Evolutionary conservation across 2,113 vertebrate species (phyloP), one percentile per base, ranked within the genome.

Genomic region (Electrona antarctica): DNA sequence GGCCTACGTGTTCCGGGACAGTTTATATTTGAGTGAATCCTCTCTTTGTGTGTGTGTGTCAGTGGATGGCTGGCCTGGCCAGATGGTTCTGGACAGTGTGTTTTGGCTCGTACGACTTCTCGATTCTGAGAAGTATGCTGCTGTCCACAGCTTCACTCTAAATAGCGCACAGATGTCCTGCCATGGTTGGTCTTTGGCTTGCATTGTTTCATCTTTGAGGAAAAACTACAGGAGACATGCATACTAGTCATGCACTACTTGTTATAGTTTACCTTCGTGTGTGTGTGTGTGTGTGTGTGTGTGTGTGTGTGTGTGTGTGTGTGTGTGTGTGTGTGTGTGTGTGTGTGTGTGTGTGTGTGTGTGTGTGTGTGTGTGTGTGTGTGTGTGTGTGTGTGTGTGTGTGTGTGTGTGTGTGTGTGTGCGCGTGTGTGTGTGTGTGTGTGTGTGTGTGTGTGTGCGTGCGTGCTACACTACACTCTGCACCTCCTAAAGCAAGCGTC

Each of bases 31-130:
- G 11, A 66, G 69, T 65, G 7, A 60, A 76, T 12, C 11, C 48
- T 64, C 14, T 7, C 14, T 50, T 3, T 12, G 7, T 12, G 7
- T 29, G 48, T 33, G 28, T 54, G 28, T 65, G 33, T 61, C 62
- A 13, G 45, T 60, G 49, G 60, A 51, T 55, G 47, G 71, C 33
- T 41, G 33, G 33, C 33, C 51, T 7, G 10, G 54, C 75, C 76
- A 79, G 71, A 82, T 69, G 67, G 60, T 47, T 76, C 48, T 52
- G 15, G 41, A 45, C 33, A 54, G 78, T 72, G 63, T 71, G 69
- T 71, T 81, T 78, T 83, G 83, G 81, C 81, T 81, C 64, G 2
- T 56, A 67, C 33, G 61, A 12, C 72, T 50, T 49, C 50, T 59
- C 28, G 51, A 78, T 76, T 78, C 77, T 63, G 14, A 50, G 74